Evolutionary conservation across 1,140 invertebrate species (phyloP), one percentile per base, ranked within the genome.

Genomic region (Mizuhopecten yessoensis): DNA sequence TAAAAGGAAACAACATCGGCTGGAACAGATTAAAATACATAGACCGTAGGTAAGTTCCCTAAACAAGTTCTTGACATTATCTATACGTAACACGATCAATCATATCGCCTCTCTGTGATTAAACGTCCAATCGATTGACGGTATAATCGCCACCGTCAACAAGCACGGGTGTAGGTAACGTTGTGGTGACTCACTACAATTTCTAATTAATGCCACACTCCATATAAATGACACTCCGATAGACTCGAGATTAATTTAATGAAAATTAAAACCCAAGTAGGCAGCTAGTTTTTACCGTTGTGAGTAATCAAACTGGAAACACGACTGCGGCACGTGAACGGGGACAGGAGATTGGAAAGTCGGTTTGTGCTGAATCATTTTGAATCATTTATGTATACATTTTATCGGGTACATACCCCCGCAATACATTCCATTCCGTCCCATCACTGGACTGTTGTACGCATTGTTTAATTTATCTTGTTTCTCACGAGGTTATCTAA

Each of bases 281-380:
- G 57, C n/a, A n/a, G 11, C n/a, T 29, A 5, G 57, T 75, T n/a
- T 75, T 39, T n/a, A 75, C 1, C n/a, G n/a, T n/a, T 17, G 57
- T 75, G 57, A 75, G 57, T 75, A 75, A 75, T 75, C 57, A 75
- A 75, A 75, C n/a, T 75, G 1, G 23, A 75, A 75, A 17, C 57
- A 75, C 23, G 57, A 75, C 23, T 29, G n/a, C 11, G 57, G 57
- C 57, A 75, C 57, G 57, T 75, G 57, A 0, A 29, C 57, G 11
- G 57, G 57, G 9, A 45, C 42, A 45, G 36, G 13, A 39, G 36
- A 39, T 5, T 39, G 5, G 36, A 39, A 39, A 39, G 36, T 39
- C 36, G 13, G 45, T 20, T 75, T 75, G 9, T 75, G 57, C 57
- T 75, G 57, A 75, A 75, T 75, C 57, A 75, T 75, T 75, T 75